These are phyloP conservation scores for Coryphaenoides rupestris DNA, from an alignment of 2,113 vertebrate genomes.

Conservation along the genomic window DNA sequence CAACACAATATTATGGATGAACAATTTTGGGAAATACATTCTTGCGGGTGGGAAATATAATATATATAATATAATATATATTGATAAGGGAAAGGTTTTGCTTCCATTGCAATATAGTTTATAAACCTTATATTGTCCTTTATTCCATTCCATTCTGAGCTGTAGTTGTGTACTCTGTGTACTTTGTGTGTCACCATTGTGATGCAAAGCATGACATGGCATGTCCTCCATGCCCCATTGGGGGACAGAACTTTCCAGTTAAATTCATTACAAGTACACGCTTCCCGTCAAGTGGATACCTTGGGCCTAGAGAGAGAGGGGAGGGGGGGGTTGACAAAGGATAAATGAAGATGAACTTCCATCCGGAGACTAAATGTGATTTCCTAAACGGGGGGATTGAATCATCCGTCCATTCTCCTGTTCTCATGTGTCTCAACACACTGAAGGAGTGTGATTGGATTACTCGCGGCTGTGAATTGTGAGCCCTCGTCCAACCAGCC, in stretches of 20 bases:
- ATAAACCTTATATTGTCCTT: too few species aligned
- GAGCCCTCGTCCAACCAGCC: slow-evolving; percentile 1
- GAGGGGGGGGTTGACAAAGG: not conserved
- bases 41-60: too few species aligned
- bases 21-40: too few species aligned
- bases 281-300: slow-evolving; percentile 14
- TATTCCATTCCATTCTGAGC: too few species aligned
- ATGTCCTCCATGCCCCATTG: too few species aligned
- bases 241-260: slow-evolving; percentile 10
- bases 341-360: not conserved
- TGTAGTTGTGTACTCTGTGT: too few species aligned
- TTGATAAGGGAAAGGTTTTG: too few species aligned
- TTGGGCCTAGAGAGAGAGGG: slow-evolving; percentile 1
- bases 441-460: slow-evolving; percentile 42
- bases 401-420: slow-evolving; percentile 41
- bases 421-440: slow-evolving; percentile 42
- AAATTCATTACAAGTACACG: slow-evolving; percentile 26
- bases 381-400: slow-evolving; percentile 21
- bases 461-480: slow-evolving; percentile 17
- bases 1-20: too few species aligned
- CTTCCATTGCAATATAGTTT: too few species aligned
- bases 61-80: too few species aligned
- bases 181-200: too few species aligned
- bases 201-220: too few species aligned
- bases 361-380: slow-evolving; percentile 1